Percentiles rank a stretch among this genome's conserved stretches.
Conservation (phyloP, 2,113 vertebrate species). For the Brachirus orientalis region DNA sequence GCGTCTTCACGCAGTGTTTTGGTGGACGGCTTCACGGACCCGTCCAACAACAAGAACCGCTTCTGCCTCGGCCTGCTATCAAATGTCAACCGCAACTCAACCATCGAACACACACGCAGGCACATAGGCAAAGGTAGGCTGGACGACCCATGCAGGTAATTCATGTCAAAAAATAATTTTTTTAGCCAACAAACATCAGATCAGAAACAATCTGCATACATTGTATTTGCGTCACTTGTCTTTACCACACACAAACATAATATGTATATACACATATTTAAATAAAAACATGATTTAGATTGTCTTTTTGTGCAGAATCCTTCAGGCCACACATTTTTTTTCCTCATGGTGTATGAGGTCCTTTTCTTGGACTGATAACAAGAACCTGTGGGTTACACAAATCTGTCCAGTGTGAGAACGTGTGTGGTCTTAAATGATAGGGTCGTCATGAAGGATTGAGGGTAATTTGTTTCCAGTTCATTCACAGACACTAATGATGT, state of each 20-base stretch:
- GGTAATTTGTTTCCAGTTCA: conserved; percentile 5
- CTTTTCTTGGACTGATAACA: conserved; percentile 33
- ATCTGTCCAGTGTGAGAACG: conserved; percentile 17
- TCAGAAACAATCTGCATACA: too few relatives aligned
- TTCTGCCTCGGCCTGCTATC: conserved; percentile 98
- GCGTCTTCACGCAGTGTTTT: conserved; percentile 93
- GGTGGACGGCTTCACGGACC: conserved; percentile 98
- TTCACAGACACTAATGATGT: conserved; percentile 15
- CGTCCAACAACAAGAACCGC: conserved; percentile 96
- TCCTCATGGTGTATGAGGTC: conserved; percentile 19
- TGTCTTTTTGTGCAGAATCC: background rate
- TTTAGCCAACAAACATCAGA: background rate
- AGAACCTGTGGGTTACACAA: conserved; percentile 35
- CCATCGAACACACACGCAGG: conserved; percentile 96
- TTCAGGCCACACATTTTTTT: conserved; percentile 9
- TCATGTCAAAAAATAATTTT: background rate
- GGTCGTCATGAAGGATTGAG: conserved; percentile 18
- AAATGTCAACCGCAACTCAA: conserved; percentile 98
- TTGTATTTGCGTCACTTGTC: too few relatives aligned
- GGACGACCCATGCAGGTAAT: conserved; percentile 1
- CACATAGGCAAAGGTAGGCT: conserved; percentile 97
- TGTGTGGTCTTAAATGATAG: conserved; percentile 37
- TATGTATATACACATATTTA: too few relatives aligned
- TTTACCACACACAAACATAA: background rate
- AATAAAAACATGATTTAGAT: too few relatives aligned